Base-by-base conservation (phyloP, 2,113 vertebrate species). In the Forbesichthys papilliferus region DNA sequence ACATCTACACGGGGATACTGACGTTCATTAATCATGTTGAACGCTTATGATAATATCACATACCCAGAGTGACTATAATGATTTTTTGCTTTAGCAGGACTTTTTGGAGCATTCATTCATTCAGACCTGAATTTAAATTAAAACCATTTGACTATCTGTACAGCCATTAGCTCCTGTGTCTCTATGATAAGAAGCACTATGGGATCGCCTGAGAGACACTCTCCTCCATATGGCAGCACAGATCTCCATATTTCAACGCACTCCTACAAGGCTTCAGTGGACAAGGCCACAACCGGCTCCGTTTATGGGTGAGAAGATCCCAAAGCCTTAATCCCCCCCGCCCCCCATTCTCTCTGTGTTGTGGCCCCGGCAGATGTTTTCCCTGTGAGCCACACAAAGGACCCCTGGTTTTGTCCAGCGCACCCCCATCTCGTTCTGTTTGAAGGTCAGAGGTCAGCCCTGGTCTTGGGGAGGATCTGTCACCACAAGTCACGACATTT, bases 301-400 rank as follows among this genome's bases (percentile, higher is more conserved):
- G 36, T 56, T 13, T 58, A 47, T 71, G 75, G 56, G 63, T 75
- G 61, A 67, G 72, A 75, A 76, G 74, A 71, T 5, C 64, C 64
- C 72, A 1, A 20, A 48, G 49, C 84, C 69, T 75, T 81, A 77
- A 84, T 73, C 84, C 81, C 69, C 66, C 18, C 56, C 9, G 9
- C 56, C 12, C 20, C 5, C 68, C 61, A 20, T 48, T 65, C 54
- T 65, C 69, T 66, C 71, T 36, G 52, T 78, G 75, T 86, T 82
- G 70, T 81, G 57, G 56, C 57, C 54, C 66, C 68, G 77, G 83
- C 87, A 91, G 88, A 90, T 90, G 90, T 87, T 90, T 88, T 87
- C 72, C 71, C 78, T 87, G 87, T 84, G 80, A 86, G 72, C 69
- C 3, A 7, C 68, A 90, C 88, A 90, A 90, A 91, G 86, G 86